A percentile compares a stretch with the other conserved stretches of the same genome.
These are phyloP conservation scores for Brachyhypopomus gauderio DNA, from an alignment of 2,113 vertebrate species.

Conservation along the genomic window DNA sequence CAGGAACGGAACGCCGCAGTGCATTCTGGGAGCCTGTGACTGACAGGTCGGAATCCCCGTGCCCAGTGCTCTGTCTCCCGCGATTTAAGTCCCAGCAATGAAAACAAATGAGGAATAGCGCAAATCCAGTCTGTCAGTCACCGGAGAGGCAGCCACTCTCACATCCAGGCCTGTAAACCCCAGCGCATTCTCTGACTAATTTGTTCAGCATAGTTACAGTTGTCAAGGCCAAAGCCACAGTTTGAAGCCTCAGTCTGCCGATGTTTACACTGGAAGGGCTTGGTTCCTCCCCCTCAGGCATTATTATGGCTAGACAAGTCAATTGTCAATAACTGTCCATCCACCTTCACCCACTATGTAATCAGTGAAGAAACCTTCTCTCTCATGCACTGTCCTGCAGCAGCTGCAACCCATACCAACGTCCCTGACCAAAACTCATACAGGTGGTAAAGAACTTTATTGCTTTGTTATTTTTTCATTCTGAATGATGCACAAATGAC, in stretches of 20 bases:
- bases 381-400: conserved; percentile 60
- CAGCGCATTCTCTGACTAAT: conserved; percentile 63
- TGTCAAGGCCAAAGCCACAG: conserved; percentile 65
- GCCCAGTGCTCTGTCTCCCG: conserved; percentile 17
- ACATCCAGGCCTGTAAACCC: conserved; percentile 61
- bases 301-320: conserved; percentile 72
- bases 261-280: conserved; percentile 70
- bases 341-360: conserved; percentile 63
- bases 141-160: conserved; percentile 48
- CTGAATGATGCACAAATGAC: conserved; percentile 54
- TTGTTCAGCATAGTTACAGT: conserved; percentile 76
- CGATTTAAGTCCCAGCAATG: conserved; percentile 48
- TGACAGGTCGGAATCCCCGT: conserved; percentile 46
- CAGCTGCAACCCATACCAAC: conserved; percentile 61
- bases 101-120: conserved; percentile 59
- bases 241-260: conserved; percentile 50
- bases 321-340: conserved; percentile 74
- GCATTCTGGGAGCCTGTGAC: conserved; percentile 36
- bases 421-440: conserved; percentile 51
- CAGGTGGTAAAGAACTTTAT: conserved; percentile 63
- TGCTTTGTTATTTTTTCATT: conserved; percentile 33
- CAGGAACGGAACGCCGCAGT: neutral
- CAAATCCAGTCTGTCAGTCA: conserved; percentile 59
- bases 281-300: conserved; percentile 65
- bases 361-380: conserved; percentile 66